Conservation (phyloP, 2,888 invertebrate species). For the Sturmia bella region DNA sequence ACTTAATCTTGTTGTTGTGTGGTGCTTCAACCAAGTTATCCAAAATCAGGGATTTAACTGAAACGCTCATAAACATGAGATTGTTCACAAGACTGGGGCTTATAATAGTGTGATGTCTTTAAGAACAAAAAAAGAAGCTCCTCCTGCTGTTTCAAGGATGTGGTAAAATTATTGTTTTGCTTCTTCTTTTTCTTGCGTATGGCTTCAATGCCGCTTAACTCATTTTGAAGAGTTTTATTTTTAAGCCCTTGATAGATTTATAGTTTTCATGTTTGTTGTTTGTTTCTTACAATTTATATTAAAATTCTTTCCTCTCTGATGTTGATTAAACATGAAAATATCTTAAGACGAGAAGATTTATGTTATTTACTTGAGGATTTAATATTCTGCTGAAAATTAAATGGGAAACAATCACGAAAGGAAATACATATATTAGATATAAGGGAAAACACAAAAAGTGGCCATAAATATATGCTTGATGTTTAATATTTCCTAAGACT, state of each 20-base stretch:
- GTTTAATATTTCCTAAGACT: too few relatives aligned
- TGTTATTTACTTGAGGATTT: constrained; percentile 23
- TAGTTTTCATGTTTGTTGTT: constrained; percentile 19
- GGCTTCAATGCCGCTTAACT: not conserved
- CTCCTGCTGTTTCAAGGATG: not conserved
- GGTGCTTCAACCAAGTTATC: too few relatives aligned
- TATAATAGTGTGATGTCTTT: not conserved
- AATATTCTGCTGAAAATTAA: constrained; percentile 15
- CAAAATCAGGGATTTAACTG: too few relatives aligned
- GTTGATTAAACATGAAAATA: constrained; percentile 27
- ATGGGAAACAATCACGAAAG: constrained; percentile 10
- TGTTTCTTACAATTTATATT: not conserved
- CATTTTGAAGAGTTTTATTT: not conserved
- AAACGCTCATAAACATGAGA: too few relatives aligned
- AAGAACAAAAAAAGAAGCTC: constrained; percentile 8
- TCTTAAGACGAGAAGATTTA: constrained; percentile 27
- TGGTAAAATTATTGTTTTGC: not conserved
- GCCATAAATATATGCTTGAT: not conserved
- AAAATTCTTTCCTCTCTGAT: not conserved
- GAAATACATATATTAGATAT: not conserved
- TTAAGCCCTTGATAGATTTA: constrained; percentile 28
- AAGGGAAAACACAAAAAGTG: not conserved
- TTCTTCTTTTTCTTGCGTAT: not conserved
- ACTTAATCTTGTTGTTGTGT: too few relatives aligned
- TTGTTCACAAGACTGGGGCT: too few relatives aligned